Evolutionary conservation across 2,888 invertebrate species (phyloP).

Genomic region (Diaperis boleti): DNA sequence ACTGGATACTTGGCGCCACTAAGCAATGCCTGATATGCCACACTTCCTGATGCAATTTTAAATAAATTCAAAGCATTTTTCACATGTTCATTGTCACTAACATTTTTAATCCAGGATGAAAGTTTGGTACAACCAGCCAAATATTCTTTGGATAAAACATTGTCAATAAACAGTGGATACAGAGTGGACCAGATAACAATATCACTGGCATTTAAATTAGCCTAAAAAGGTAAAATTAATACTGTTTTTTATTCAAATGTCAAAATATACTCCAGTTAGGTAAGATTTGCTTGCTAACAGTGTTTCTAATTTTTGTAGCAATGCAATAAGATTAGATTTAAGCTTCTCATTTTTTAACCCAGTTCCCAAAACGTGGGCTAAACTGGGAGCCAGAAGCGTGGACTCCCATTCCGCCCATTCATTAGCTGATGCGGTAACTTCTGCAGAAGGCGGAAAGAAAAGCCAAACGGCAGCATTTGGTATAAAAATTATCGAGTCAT

Average conservation of each 20-base stretch:
- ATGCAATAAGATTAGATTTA: conserved; percentile 69
- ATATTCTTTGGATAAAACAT: conserved; percentile 71
- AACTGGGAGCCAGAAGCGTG: conserved; percentile 71
- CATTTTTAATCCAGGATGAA: conserved; percentile 72
- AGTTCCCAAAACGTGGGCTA: conserved; percentile 69
- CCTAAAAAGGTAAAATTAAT: too few species aligned
- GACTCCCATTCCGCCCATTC: conserved; percentile 78
- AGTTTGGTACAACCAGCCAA: conserved; percentile 70
- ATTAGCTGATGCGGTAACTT: conserved; percentile 64
- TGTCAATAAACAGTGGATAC: conserved; percentile 74
- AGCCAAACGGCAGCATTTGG: conserved; percentile 78
- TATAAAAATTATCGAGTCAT: conserved; percentile 76
- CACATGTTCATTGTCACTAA: conserved; percentile 67
- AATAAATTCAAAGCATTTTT: conserved; percentile 62
- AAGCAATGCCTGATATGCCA: conserved; percentile 59
- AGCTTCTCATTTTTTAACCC: conserved; percentile 68
- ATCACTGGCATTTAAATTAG: conserved; percentile 76
- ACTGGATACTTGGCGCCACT: conserved; percentile 58
- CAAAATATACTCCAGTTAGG: conserved; percentile 70
- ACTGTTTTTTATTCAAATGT: too few species aligned
- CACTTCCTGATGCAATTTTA: conserved; percentile 52
- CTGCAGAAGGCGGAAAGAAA: conserved; percentile 69
- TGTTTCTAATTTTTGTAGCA: conserved; percentile 72
- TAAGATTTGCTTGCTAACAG: conserved; percentile 69
- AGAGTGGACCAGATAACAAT: conserved; percentile 80